Evolutionary conservation across 2,888 invertebrate genomes (phyloP).

Genomic region (Galeruca laticollis): DNA sequence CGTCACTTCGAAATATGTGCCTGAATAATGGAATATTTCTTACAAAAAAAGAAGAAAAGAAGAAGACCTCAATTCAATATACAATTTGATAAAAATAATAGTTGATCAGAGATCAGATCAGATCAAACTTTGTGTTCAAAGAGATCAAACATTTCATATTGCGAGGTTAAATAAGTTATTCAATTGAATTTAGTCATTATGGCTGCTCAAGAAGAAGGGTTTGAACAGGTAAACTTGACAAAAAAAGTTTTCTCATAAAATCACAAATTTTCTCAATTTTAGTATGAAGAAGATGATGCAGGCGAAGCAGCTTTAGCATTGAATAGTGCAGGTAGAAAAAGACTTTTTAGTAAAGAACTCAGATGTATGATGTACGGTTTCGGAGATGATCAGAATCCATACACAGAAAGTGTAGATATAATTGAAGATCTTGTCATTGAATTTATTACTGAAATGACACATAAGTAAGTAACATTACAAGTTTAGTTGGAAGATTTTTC

Average conservation of each 20-base stretch:
- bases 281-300: constrained; percentile 78
- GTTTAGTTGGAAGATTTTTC: neutral
- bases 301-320: constrained; percentile 76
- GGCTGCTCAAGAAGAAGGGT: constrained; percentile 57
- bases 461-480: constrained; percentile 70
- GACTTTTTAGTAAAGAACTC: constrained; percentile 91
- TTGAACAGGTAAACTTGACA: constrained; percentile 56
- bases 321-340: constrained; percentile 76
- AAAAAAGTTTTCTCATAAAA: neutral
- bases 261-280: neutral
- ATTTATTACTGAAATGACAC: constrained; percentile 95
- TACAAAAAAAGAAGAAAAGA: no score
- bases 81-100: no score
- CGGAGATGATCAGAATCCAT: constrained; percentile 99
- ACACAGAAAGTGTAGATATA: constrained; percentile 97
- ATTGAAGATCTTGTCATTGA: constrained; percentile 98
- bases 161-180: neutral
- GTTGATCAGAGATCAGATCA: no score
- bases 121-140: no score
- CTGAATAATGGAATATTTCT: no score
- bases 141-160: neutral
- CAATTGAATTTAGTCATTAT: constrained; percentile 34
- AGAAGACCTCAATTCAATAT: no score
- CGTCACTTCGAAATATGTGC: no score
- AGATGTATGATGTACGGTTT: constrained; percentile 99